Conservation (phyloP, 2,797 vertebrate species). For the Nannoperca australis region DNA sequence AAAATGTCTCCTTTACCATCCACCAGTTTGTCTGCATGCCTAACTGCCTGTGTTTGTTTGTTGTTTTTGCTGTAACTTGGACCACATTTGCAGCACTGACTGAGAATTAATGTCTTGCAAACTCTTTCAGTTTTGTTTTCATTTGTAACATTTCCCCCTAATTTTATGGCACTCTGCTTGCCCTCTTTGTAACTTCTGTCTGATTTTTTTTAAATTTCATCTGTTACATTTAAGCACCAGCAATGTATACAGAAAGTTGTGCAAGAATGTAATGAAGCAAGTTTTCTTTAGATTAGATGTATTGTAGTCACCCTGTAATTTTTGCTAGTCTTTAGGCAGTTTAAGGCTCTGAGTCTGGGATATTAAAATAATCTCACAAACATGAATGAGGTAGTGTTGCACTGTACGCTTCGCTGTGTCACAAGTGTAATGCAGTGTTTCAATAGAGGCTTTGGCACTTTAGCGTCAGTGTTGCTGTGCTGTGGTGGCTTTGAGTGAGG, state of each 20-base stretch:
- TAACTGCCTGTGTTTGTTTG: slow-evolving; percentile 83
- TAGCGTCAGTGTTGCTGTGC: slow-evolving; percentile 58
- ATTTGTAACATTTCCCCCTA: slow-evolving; percentile 58
- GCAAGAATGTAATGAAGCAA: background rate
- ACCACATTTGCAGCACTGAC: slow-evolving; percentile 74
- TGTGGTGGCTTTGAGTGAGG: slow-evolving; percentile 68
- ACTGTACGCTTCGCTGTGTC: slow-evolving; percentile 48
- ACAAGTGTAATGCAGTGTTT: slow-evolving; percentile 36
- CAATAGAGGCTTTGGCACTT: slow-evolving; percentile 53
- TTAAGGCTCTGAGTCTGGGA: slow-evolving; percentile 12
- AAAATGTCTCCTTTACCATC: slow-evolving; percentile 66
- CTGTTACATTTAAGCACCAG: background rate
- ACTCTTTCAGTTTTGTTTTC: slow-evolving; percentile 72
- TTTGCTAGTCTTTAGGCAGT: slow-evolving; percentile 3
- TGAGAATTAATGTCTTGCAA: slow-evolving; percentile 65
- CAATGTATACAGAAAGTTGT: slow-evolving; percentile 7
- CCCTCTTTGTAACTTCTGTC: slow-evolving; percentile 60
- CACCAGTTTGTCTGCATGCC: slow-evolving; percentile 83
- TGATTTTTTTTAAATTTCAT: slow-evolving; percentile 46
- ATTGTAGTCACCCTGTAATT: slow-evolving; percentile 1
- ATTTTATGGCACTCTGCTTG: slow-evolving; percentile 71
- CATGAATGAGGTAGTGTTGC: slow-evolving; percentile 6
- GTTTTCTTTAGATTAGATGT: background rate
- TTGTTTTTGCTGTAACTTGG: slow-evolving; percentile 70
- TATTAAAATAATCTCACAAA: background rate